Evolutionary conservation across 2,888 invertebrate genomes (phyloP).

Genomic region (Drosophila robusta): DNA sequence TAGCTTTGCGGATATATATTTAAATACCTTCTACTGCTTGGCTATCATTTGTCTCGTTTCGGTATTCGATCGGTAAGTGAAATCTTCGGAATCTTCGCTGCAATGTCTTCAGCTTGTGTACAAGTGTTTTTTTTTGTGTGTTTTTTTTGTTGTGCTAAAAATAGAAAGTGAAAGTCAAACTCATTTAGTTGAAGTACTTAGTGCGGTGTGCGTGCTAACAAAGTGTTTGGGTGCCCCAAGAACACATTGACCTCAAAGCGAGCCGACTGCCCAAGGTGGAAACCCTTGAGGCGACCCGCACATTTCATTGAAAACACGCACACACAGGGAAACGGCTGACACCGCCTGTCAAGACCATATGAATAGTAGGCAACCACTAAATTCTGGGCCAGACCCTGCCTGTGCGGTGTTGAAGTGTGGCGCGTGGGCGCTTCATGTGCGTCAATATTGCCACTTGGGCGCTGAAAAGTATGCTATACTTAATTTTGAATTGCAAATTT

Average conservation of each 20-base stretch:
- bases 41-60: slow-evolving; percentile 87
- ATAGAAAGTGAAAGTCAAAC: slow-evolving; percentile 56
- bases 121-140: slow-evolving; percentile 35
- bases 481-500: slow-evolving; percentile 58
- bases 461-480: slow-evolving; percentile 45
- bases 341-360: slow-evolving; percentile 33
- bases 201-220: slow-evolving; percentile 41
- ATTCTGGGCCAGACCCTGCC: slow-evolving; percentile 22
- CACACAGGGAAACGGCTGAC: neutral
- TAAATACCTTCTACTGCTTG: slow-evolving; percentile 86
- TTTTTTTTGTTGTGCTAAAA: slow-evolving; percentile 40
- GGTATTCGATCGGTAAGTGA: slow-evolving; percentile 86
- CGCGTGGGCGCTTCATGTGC: slow-evolving; percentile 40
- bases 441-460: slow-evolving; percentile 47
- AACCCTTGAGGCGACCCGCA: slow-evolving; percentile 40
- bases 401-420: slow-evolving; percentile 8
- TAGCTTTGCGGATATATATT: slow-evolving; percentile 84
- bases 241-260: slow-evolving; percentile 76
- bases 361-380: slow-evolving; percentile 29
- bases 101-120: slow-evolving; percentile 31
- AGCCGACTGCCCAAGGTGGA: slow-evolving; percentile 44
- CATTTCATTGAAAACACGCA: slow-evolving; percentile 66
- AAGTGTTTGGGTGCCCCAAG: slow-evolving; percentile 46
- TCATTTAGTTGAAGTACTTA: slow-evolving; percentile 44
- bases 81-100: neutral